phyloP scores from a whole-genome alignment of 2,113 vertebrate species.

The Mirza zaza region DNA sequence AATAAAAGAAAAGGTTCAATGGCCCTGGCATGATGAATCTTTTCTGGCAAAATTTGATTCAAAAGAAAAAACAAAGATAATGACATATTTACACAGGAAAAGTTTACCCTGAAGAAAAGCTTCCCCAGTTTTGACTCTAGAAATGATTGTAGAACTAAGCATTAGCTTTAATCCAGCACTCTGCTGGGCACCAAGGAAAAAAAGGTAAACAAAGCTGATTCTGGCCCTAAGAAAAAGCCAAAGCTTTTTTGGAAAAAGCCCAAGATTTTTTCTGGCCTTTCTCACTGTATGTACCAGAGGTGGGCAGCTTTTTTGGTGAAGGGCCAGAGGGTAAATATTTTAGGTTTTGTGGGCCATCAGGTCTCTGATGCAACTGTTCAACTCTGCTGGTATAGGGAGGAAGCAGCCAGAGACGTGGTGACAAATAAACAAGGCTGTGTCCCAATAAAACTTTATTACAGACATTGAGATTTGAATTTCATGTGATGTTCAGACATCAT shows the following conservation, averaged over 20 bases:
- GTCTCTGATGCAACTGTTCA: neutral
- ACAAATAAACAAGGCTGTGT: neutral
- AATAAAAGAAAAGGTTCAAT: conserved; percentile 63
- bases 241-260: neutral
- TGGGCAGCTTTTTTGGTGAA: neutral
- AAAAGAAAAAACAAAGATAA: conserved; percentile 56
- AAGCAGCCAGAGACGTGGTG: neutral
- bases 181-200: conserved; percentile 14
- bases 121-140: conserved; percentile 16
- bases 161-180: conserved; percentile 35
- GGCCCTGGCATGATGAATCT: conserved; percentile 48
- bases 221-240: neutral
- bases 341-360: too few species aligned
- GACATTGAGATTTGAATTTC: neutral
- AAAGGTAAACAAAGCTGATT: conserved; percentile 43
- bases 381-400: neutral
- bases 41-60: conserved; percentile 60
- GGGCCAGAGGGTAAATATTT: neutral
- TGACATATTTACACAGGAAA: conserved; percentile 46
- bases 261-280: neutral
- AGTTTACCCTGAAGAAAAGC: conserved; percentile 47
- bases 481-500: neutral
- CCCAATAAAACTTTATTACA: conserved; percentile 34
- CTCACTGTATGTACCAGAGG: neutral
- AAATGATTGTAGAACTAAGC: conserved; percentile 51